Evolutionary conservation across 2,888 invertebrate species (phyloP).

Genomic region (Trichopoda pennipes): DNA sequence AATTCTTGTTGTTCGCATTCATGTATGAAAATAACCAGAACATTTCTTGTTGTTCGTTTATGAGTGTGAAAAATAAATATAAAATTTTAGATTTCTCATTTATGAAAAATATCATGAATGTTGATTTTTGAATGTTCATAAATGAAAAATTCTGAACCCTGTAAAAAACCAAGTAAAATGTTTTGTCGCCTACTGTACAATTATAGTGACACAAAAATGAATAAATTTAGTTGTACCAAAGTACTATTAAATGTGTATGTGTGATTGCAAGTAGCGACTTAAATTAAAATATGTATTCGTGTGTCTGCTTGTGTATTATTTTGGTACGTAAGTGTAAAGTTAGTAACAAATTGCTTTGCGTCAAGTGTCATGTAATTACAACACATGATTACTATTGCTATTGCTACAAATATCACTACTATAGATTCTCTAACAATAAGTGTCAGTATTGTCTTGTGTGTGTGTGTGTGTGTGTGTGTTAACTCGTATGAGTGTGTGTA

Average conservation of each 20-base stretch:
- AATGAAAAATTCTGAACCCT: too few relatives aligned
- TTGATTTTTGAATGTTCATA: too few relatives aligned
- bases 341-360: slow-evolving; percentile 79
- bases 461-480: neutral
- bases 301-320: slow-evolving; percentile 11
- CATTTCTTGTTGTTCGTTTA: too few relatives aligned
- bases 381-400: slow-evolving; percentile 70
- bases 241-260: neutral
- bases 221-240: slow-evolving; percentile 17
- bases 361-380: slow-evolving; percentile 80
- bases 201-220: slow-evolving; percentile 5
- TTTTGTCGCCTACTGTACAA: slow-evolving; percentile 20
- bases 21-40: too few relatives aligned
- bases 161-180: neutral
- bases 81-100: too few relatives aligned
- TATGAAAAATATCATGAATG: too few relatives aligned
- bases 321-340: slow-evolving; percentile 58
- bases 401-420: slow-evolving; percentile 29
- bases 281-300: neutral
- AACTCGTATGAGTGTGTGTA: too few relatives aligned
- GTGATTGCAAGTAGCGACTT: neutral
- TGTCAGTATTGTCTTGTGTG: slow-evolving; percentile 46
- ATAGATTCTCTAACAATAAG: slow-evolving; percentile 30
- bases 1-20: too few relatives aligned
- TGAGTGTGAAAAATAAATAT: too few relatives aligned